Conservation (phyloP, 2,888 invertebrate species). For the Aricia artaxerxes region DNA sequence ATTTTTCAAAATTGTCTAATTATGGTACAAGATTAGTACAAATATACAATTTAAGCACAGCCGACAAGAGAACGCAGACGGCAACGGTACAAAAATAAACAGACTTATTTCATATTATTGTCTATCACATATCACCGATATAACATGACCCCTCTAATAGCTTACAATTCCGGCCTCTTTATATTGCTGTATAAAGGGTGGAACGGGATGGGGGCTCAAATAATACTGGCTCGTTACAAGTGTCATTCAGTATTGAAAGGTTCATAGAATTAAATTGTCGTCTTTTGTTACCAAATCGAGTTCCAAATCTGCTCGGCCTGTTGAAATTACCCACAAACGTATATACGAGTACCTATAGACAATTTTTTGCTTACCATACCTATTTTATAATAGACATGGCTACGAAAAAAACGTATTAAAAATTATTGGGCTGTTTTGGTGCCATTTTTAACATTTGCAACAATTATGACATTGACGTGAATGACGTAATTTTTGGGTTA, state of each 20-base stretch:
- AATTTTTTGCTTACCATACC: too few relatives aligned
- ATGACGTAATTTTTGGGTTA: too few relatives aligned
- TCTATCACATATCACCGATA: constrained; percentile 2
- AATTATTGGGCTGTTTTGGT: too few relatives aligned
- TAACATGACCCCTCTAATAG: constrained; percentile 12
- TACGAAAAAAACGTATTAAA: too few relatives aligned
- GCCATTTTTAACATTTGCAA: too few relatives aligned
- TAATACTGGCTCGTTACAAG: neutral
- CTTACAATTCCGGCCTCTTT: neutral
- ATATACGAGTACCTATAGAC: too few relatives aligned
- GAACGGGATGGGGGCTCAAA: neutral
- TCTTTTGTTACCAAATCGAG: constrained; percentile 25
- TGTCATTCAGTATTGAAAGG: constrained; percentile 22
- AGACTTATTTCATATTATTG: constrained; percentile 6
- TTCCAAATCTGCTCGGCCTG: neutral
- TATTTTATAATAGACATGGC: too few relatives aligned
- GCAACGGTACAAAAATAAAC: constrained; percentile 15
- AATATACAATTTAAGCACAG: neutral
- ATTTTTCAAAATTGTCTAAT: too few relatives aligned
- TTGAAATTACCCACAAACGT: neutral
- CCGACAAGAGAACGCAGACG: neutral
- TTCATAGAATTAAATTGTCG: constrained; percentile 26
- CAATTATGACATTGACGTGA: too few relatives aligned
- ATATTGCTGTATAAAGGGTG: neutral
- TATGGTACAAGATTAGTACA: neutral